Conservation (phyloP, 64 coral and sea anemone genomes). For the Montipora capricornis region DNA sequence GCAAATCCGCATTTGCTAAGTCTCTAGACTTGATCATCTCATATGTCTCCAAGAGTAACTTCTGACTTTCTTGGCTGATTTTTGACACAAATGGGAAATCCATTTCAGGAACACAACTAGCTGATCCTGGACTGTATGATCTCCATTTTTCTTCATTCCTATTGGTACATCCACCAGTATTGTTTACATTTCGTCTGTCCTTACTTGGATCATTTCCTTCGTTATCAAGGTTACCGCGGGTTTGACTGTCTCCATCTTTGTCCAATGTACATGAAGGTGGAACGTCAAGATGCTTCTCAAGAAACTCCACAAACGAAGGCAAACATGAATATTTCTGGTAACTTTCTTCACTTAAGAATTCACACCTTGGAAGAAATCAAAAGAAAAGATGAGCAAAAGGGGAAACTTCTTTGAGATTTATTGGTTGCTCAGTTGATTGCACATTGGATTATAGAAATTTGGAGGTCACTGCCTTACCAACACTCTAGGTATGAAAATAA, state of each 20-base stretch:
- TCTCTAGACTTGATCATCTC: constrained; percentile 43
- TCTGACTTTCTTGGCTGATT: constrained; percentile 73
- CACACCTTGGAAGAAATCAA: not conserved
- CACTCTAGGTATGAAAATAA: too few relatives aligned
- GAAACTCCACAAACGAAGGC: constrained; percentile 64
- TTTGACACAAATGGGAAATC: constrained; percentile 75
- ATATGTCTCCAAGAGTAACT: constrained; percentile 38
- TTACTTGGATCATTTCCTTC: not conserved
- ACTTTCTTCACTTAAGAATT: constrained; percentile 64
- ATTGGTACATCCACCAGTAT: not conserved
- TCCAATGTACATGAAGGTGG: not conserved
- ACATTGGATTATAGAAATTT: too few relatives aligned
- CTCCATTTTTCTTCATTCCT: not conserved
- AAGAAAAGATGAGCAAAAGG: not conserved
- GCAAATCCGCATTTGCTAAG: constrained; percentile 7
- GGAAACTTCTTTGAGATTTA: too few relatives aligned
- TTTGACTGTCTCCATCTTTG: not conserved
- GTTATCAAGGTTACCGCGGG: not conserved
- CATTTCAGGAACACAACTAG: constrained; percentile 29
- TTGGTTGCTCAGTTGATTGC: too few relatives aligned
- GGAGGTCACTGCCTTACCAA: too few relatives aligned
- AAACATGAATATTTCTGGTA: constrained; percentile 62
- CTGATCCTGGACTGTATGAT: not conserved
- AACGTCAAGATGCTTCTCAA: constrained; percentile 4
- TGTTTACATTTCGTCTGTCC: not conserved